These are phyloP conservation scores for Trachelus iudaicus DNA, from an alignment of 2,888 invertebrate species.

Conservation along the genomic window DNA sequence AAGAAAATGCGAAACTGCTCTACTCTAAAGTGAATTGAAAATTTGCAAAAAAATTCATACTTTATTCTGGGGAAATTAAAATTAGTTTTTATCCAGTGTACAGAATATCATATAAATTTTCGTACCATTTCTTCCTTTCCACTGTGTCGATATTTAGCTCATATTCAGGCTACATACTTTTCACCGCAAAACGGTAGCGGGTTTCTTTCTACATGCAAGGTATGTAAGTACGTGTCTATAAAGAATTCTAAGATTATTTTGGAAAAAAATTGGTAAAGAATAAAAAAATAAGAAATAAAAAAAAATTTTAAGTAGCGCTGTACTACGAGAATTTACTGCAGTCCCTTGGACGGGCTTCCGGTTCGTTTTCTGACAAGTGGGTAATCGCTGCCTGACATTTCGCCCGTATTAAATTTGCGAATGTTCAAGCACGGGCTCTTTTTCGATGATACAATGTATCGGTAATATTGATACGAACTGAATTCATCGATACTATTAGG, in stretches of 20 bases:
- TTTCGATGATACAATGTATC: conserved; percentile 13
- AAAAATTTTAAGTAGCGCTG: not conserved
- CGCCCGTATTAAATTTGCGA: conserved; percentile 3
- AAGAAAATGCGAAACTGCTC: not conserved
- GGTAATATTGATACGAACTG: conserved; percentile 9
- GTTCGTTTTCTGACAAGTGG: conserved; percentile 35
- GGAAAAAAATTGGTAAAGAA: not conserved
- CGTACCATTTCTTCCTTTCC: not conserved
- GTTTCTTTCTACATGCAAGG: not conserved
- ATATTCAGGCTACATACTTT: not conserved
- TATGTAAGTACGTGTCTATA: not conserved
- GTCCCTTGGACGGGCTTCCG: not conserved
- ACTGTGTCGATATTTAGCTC: not conserved
- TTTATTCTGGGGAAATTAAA: not conserved
- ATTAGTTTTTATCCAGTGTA: not conserved
- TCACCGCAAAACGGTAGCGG: not conserved
- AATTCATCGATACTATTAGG: not conserved
- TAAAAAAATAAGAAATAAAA: not conserved
- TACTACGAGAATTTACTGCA: not conserved
- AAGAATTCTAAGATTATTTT: not conserved
- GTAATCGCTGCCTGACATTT: conserved; percentile 37
- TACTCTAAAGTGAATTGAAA: not conserved
- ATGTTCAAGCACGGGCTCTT: conserved; percentile 22
- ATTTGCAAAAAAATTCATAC: not conserved
- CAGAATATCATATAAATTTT: not conserved